A percentile compares a stretch with the other conserved stretches of the same genome.
These are phyloP conservation scores for Trachythela sp. DNA, from an alignment of 64 coral and sea anemone genomes.

Conservation along the genomic window DNA sequence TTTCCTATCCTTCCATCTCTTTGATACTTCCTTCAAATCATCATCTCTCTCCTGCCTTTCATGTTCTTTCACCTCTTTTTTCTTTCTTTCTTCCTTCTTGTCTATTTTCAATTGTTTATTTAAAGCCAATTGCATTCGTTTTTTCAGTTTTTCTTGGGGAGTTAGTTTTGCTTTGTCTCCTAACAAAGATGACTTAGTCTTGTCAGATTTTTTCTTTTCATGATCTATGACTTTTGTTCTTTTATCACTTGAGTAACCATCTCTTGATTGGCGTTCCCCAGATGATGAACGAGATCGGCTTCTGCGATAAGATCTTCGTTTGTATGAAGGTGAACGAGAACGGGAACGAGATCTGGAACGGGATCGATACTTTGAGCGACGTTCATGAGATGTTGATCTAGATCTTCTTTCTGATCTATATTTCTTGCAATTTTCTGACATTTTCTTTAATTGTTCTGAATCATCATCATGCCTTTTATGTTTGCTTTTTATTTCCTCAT, in stretches of 20 bases:
- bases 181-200: background rate
- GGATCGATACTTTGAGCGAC: background rate
- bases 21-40: background rate
- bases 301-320: background rate
- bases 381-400: background rate
- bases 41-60: background rate
- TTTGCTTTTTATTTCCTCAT: background rate
- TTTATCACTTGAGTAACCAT: background rate
- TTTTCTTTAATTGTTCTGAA: background rate
- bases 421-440: background rate
- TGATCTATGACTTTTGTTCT: background rate
- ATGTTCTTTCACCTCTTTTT: background rate
- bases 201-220: background rate
- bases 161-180: background rate
- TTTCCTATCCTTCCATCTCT: background rate
- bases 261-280: no score
- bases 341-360: background rate
- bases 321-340: background rate
- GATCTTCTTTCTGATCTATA: background rate
- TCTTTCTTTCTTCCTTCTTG: slow-evolving; percentile 18
- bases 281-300: background rate
- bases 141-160: slow-evolving; percentile 9
- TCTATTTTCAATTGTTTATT: slow-evolving; percentile 20
- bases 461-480: no score
- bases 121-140: slow-evolving; percentile 17